Evolutionary conservation across 2,888 invertebrate species (phyloP), one percentile per base, ranked within the genome.

Genomic region (Acleris laterana): DNA sequence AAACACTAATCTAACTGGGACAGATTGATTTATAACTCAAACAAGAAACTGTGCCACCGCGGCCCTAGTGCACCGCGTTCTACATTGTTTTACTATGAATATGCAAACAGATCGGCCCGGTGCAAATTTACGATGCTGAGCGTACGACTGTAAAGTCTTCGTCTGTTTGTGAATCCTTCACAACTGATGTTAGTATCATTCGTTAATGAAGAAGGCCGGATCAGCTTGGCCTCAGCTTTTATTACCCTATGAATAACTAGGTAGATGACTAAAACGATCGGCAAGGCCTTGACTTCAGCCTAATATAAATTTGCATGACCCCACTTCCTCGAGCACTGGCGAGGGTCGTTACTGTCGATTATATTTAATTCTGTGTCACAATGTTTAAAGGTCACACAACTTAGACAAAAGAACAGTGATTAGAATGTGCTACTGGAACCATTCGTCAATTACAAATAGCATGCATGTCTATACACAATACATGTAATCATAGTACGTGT

Each of bases 1-100:
- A 84, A 81, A 86, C 82, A 78, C 81, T 88, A 86, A 89, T 90
- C 87, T 88, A 90, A 86, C 88, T 87, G 80, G 89, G 86, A 85
- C 89, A 84, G 82, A 88, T 87, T 88, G 87, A 90, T 89, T 92
- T 89, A 90, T 84, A 88, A 83, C 83, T 86, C 79, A 81, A 88
- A 87, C 85, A 85, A 88, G 88, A 89, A 90, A 89, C 88, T 85
- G 86, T 89, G 89, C 87, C 89, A 87, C 88, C 88, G 89, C 89
- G 86, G 89, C 85, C 87, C 85, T 87, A 83, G 77, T 83, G 81
- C 83, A 83, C 78, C 79, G 81, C 79, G 87, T 81, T 84, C 85
- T 77, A 87, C 85, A 87, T 88, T 88, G 83, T 85, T 85, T 83
- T 81, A 78, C 82, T 81, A 88, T 88, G 84, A 90, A 89, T 90